Conservation (phyloP, 2,113 vertebrate genomes). For the Bucco capensis region DNA sequence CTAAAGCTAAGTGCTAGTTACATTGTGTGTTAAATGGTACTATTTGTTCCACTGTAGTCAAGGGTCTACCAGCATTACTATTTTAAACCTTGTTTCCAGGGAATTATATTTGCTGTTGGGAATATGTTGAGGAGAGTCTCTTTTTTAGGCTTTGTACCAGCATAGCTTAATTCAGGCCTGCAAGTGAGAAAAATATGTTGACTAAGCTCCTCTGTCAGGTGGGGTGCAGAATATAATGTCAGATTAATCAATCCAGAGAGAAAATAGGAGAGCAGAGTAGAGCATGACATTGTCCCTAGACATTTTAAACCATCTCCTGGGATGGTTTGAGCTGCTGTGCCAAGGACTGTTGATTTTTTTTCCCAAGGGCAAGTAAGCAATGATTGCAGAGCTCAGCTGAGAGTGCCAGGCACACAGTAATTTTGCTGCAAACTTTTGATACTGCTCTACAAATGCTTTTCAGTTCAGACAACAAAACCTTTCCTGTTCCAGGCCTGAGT, state of each 20-base stretch:
- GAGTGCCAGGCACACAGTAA: background rate
- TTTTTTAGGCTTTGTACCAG: background rate
- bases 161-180: background rate
- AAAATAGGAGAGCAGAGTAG: background rate
- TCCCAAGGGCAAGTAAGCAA: background rate
- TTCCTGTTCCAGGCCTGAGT: conserved; percentile 13
- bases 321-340: background rate
- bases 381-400: background rate
- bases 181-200: background rate
- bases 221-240: background rate
- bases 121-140: background rate
- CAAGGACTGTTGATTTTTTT: background rate
- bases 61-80: background rate
- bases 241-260: background rate
- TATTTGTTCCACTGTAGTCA: background rate
- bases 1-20: background rate
- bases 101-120: background rate
- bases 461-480: conserved; percentile 27
- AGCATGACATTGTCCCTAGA: background rate
- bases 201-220: background rate
- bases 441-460: background rate
- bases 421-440: conserved; percentile 32
- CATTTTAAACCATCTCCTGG: background rate
- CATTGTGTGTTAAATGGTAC: background rate
- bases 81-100: conserved; percentile 28